These are phyloP conservation scores for Myoxocephalus aenaeus DNA, from an alignment of 2,797 vertebrate species.

Conservation along the genomic window DNA sequence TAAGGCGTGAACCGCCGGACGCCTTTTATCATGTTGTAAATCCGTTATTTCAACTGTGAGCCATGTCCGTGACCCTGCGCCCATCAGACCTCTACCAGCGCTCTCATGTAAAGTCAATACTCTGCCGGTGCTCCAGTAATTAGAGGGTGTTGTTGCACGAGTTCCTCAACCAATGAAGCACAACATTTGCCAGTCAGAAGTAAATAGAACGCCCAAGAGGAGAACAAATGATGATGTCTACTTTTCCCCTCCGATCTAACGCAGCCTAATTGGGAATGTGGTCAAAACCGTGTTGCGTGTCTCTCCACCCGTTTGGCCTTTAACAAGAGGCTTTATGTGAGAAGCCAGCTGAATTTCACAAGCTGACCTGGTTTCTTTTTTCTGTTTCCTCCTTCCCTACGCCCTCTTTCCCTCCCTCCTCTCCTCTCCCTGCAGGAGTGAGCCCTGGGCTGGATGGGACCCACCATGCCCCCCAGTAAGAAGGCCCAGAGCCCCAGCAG, in stretches of 20 bases:
- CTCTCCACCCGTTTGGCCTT: constrained; percentile 61
- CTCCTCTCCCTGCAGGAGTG: constrained; percentile 77
- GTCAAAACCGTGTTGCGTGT: constrained; percentile 49
- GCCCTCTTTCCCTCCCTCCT: not conserved
- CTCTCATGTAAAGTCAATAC: constrained; percentile 74
- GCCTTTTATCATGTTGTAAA: not conserved
- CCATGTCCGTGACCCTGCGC: constrained; percentile 26
- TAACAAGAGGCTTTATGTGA: constrained; percentile 45
- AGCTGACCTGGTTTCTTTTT: constrained; percentile 53
- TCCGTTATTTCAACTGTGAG: constrained; percentile 19
- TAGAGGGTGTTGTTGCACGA: constrained; percentile 65
- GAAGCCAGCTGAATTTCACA: constrained; percentile 43
- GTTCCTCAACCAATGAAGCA: constrained; percentile 74
- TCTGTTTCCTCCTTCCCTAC: not conserved
- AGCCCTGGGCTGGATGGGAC: constrained; percentile 95
- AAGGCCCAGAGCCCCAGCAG: constrained; percentile 94
- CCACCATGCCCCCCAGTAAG: constrained; percentile 99
- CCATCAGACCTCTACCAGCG: constrained; percentile 56
- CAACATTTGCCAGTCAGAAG: constrained; percentile 69
- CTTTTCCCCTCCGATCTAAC: constrained; percentile 56
- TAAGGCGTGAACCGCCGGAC: not conserved
- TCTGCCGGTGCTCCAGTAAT: constrained; percentile 69
- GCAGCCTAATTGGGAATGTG: constrained; percentile 63
- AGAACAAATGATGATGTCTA: constrained; percentile 57
- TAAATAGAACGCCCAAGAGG: constrained; percentile 56